Base-by-base conservation (phyloP, 2,888 invertebrate species). In the Acanthacorydalis orientalis region DNA sequence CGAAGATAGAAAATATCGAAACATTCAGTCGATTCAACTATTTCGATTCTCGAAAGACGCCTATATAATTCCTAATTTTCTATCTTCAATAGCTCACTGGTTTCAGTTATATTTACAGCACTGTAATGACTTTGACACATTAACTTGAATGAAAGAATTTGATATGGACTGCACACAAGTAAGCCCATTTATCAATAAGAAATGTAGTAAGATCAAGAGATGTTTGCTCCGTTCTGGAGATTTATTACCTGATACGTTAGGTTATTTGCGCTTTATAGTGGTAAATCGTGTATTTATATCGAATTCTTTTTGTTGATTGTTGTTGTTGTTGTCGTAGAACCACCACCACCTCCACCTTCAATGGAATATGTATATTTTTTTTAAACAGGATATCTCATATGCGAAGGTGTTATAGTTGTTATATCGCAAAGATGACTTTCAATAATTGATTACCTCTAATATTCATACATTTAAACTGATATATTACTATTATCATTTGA, bases 51-150 rank as follows among this genome's bases (percentile, higher is more conserved):
- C 6, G 12, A 11, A n/a, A 37, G 6, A 2, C 37, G 6, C 6
- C 3, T 37, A 37, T 7, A 37, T 4, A 37, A 37, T n/a, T 37
- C 12, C 37, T 37, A 12, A 6, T 23, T 23, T 23, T 23, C 23
- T 23, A 23, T 23, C 23, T 23, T 23, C 23, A 23, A 23, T 38
- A 8, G 39, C 2, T 38, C 11, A 15, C 12, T 38, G 11, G 12
- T n/a, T 38, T 15, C 39, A 38, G n/a, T 31, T 31, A 16, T 31
- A 23, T 31, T 23, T 31, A 23, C 11, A 42, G 12, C 10, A 23
- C 10, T 31, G 31, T 42, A 42, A 42, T 42, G 42, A 42, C 42
- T 42, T 42, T 42, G 42, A 42, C 42, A 42, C 42, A 42, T 42
- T 42, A 42, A 23, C 31, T 42, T 12, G 42, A 42, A 42, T 42